Percentiles rank a stretch among this genome's conserved stretches.
These are phyloP conservation scores for Rhorus exstirpatorius DNA, from an alignment of 2,888 invertebrate genomes.

Conservation along the genomic window DNA sequence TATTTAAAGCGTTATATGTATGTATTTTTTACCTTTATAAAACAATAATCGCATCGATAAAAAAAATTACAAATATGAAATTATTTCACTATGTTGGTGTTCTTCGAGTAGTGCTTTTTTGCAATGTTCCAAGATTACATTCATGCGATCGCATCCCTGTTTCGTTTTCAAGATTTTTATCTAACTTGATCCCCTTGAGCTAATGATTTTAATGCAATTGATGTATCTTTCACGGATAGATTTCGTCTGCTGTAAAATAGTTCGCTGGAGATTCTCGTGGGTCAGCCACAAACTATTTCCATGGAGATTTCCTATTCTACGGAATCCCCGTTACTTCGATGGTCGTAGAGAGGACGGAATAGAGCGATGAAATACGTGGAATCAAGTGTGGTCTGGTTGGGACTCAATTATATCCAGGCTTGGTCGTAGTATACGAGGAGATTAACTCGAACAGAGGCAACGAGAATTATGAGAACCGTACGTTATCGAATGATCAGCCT, in stretches of 20 bases:
- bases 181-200: too few relatives aligned
- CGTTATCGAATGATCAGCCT: slow-evolving; percentile 64
- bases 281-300: background rate
- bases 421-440: slow-evolving; percentile 20
- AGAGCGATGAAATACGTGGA: slow-evolving; percentile 50
- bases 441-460: slow-evolving; percentile 42
- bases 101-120: too few relatives aligned
- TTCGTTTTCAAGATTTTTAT: too few relatives aligned
- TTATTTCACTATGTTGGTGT: too few relatives aligned
- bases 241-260: background rate
- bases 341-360: background rate
- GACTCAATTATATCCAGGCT: slow-evolving; percentile 43
- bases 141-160: too few relatives aligned
- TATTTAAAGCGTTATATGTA: too few relatives aligned
- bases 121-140: too few relatives aligned
- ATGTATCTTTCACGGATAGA: background rate
- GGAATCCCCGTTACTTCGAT: background rate
- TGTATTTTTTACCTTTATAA: too few relatives aligned
- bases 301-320: background rate
- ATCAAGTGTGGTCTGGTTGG: slow-evolving; percentile 43
- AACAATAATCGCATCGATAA: too few relatives aligned
- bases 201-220: background rate
- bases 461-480: slow-evolving; percentile 67
- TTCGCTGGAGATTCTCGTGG: too few relatives aligned
- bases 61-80: too few relatives aligned